Evolutionary conservation across 2,113 vertebrate species (phyloP), one percentile per base, ranked within the genome.

Genomic region (Aegypius monachus): DNA sequence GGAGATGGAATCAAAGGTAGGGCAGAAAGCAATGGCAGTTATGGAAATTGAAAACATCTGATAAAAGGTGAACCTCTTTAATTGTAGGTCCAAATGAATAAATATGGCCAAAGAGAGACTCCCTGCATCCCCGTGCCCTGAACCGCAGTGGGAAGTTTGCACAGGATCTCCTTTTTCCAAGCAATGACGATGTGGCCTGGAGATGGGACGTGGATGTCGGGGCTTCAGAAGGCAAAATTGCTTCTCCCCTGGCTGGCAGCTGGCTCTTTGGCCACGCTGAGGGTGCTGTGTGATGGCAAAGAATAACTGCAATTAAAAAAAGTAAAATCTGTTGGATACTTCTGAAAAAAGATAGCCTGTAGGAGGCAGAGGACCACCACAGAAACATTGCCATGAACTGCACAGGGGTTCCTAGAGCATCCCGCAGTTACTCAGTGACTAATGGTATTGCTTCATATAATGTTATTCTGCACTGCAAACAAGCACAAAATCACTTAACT

Each of bases 401-500:
- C 18, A 0, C 9, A 10, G 79, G 22, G 36, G 34, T 2, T 86
- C 65, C 77, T 9, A 16, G 55, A 87, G 87, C 78, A 63, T 66
- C 81, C 65, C 1, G 1, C 42, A 12, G 73, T 78, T 90, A 70
- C 81, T 90, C 72, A 10, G 75, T 81, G 89, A 89, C 52, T 81
- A 45, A 71, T 42, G 83, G 23, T 83, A 31, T 7, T 47, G 84
- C 84, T 85, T 89, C 52, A 50, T 66, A 27, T 15, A 89, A 67
- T 27, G 73, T 85, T 79, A 78, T 72, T 92, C 77, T 74, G 75
- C 79, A 7, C 86, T 53, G 53, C 65, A 85, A 96, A 95, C 95
- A 85, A 89, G 93, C 81, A 72, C 81, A 75, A 45, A 91, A 81
- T 56, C 91, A 87, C 78, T 88, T 74, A 81, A 56, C 73, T 84